These are phyloP conservation scores for Nomada ruficornis DNA, from an alignment of 2,888 invertebrate species.

Conservation along the genomic window DNA sequence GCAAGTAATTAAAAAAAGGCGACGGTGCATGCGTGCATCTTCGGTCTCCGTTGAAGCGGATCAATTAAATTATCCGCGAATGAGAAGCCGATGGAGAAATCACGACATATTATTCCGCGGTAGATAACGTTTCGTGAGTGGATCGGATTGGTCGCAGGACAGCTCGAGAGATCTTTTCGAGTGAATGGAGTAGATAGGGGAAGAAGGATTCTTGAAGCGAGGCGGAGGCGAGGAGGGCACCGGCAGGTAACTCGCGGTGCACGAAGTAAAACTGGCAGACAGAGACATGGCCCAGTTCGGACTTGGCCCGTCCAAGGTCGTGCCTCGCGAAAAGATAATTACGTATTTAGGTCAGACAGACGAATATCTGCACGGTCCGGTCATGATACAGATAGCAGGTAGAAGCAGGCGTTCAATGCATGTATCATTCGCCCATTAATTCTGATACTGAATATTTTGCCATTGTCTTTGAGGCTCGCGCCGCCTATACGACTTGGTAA, in stretches of 20 bases:
- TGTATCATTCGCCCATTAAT: constrained; percentile 61
- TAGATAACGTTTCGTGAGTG: constrained; percentile 33
- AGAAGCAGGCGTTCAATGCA: constrained; percentile 28
- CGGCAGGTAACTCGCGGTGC: constrained; percentile 70
- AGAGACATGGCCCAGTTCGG: constrained; percentile 81
- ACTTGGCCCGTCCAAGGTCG: constrained; percentile 78
- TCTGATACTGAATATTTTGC: constrained; percentile 53
- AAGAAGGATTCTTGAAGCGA: constrained; percentile 18
- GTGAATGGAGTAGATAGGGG: constrained; percentile 5
- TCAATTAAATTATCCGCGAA: constrained; percentile 49
- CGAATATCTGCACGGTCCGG: constrained; percentile 64
- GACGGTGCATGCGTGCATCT: not conserved
- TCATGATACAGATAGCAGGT: constrained; percentile 61
- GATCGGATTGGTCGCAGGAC: constrained; percentile 25
- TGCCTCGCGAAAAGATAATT: constrained; percentile 80
- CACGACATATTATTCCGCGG: constrained; percentile 40
- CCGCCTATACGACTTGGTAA: not conserved
- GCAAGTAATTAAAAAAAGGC: constrained; percentile 37
- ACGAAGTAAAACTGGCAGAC: constrained; percentile 75
- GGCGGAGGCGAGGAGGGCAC: constrained; percentile 48
- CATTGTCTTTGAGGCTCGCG: constrained; percentile 9
- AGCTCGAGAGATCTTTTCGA: constrained; percentile 42
- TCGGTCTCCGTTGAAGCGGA: constrained; percentile 47
- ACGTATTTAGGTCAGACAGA: constrained; percentile 79
- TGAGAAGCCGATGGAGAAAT: constrained; percentile 14